These are phyloP conservation scores for Oxytorus armatus DNA, from an alignment of 2,888 invertebrate species.

Conservation along the genomic window DNA sequence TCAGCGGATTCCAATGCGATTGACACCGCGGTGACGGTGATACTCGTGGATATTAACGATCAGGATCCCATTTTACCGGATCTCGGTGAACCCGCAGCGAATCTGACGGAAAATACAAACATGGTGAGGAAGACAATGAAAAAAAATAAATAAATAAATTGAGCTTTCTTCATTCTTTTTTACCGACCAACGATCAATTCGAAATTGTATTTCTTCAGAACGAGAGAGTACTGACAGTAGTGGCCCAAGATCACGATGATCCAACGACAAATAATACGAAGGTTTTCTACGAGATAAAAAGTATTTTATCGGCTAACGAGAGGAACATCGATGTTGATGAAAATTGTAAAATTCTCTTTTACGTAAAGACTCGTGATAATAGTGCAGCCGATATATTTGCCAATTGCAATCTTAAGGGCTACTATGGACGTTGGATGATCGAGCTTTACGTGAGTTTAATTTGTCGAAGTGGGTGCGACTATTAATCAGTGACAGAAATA, in stretches of 20 bases:
- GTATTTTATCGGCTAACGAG: conserved; percentile 74
- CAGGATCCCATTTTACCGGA: conserved; percentile 86
- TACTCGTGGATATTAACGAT: conserved; percentile 87
- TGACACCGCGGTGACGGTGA: conserved; percentile 83
- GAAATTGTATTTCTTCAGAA: conserved; percentile 75
- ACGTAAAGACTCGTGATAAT: conserved; percentile 76
- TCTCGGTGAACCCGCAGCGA: conserved; percentile 68
- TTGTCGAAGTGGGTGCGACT: not conserved
- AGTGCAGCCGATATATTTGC: conserved; percentile 84
- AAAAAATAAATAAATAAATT: not conserved
- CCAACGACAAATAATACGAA: conserved; percentile 86
- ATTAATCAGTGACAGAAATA: not conserved
- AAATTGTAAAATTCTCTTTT: conserved; percentile 65
- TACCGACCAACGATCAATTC: not conserved
- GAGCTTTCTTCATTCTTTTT: not conserved
- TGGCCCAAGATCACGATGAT: conserved; percentile 86
- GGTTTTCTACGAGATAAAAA: conserved; percentile 85
- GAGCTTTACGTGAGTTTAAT: conserved; percentile 84
- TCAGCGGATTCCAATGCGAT: conserved; percentile 73
- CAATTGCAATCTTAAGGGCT: conserved; percentile 84
- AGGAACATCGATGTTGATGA: conserved; percentile 50
- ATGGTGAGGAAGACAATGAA: conserved; percentile 38
- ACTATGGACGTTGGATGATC: conserved; percentile 87
- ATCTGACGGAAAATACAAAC: conserved; percentile 74
- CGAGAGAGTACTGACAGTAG: conserved; percentile 78